Evolutionary conservation across 2,113 vertebrate species (phyloP).

Genomic region (Pluvialis apricaria): DNA sequence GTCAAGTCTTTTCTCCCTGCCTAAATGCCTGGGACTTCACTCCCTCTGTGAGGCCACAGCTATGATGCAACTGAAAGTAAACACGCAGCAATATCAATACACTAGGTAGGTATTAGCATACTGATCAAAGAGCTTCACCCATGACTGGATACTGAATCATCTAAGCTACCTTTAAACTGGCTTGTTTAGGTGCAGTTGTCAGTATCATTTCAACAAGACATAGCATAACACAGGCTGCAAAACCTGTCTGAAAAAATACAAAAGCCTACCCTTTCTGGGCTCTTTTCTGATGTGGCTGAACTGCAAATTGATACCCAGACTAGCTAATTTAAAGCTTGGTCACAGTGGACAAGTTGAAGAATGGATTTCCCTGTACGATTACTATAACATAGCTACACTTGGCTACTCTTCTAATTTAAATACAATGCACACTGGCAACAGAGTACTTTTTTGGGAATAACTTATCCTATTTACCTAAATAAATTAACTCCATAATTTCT

Average conservation of each 20-base stretch:
- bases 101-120: background rate
- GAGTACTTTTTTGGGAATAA: background rate
- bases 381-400: background rate
- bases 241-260: background rate
- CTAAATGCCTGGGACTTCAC: background rate
- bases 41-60: background rate
- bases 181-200: background rate
- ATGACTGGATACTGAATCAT: background rate
- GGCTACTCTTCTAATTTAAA: background rate
- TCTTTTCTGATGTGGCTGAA: background rate
- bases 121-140: background rate
- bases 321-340: background rate
- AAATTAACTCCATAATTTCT: background rate
- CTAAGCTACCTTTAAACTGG: background rate
- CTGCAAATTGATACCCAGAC: background rate
- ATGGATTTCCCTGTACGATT: background rate
- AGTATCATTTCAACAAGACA: background rate
- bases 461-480: background rate
- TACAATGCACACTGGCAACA: background rate
- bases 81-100: background rate
- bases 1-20: background rate
- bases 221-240: background rate
- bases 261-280: background rate
- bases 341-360: background rate
- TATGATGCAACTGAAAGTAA: background rate